A percentile compares a stretch with the other conserved stretches of the same genome.
phyloP scores from a whole-genome alignment of 92 coral and sea anemone species.

The Umimayanthus kanabou region DNA sequence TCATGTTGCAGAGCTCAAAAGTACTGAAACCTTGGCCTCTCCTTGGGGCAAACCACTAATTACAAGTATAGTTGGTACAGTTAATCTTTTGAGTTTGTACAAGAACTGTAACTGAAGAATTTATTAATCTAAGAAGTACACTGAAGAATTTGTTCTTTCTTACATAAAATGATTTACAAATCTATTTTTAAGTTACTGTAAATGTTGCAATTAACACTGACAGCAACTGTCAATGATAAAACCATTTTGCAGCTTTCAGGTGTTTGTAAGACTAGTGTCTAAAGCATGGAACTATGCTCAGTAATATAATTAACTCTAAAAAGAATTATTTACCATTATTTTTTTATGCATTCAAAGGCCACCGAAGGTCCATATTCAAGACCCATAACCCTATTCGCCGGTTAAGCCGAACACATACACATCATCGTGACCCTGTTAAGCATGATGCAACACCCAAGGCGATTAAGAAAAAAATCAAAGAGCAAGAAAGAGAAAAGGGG shows the following conservation, averaged over 20 bases:
- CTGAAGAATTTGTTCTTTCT: background rate
- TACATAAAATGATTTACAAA: background rate
- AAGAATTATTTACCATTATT: background rate
- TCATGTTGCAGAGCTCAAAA: too few species aligned
- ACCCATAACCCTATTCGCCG: constrained; percentile 42
- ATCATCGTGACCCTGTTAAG: background rate
- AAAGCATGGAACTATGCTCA: background rate
- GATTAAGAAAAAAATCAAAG: constrained; percentile 39
- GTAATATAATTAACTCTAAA: background rate
- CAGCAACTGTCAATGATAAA: background rate
- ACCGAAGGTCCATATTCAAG: constrained; percentile 22
- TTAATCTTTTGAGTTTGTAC: too few species aligned
- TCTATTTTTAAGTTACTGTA: background rate
- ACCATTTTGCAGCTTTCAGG: background rate
- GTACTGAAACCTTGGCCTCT: too few species aligned
- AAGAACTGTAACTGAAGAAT: background rate
- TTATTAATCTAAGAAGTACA: too few species aligned
- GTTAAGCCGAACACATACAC: constrained; percentile 30
- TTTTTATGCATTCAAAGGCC: constrained; percentile 5
- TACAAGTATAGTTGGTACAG: too few species aligned
- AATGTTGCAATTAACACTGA: too few species aligned
- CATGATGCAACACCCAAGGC: constrained; percentile 25
- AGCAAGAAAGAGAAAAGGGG: constrained; percentile 19
- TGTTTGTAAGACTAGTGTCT: background rate
- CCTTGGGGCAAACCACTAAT: too few species aligned